Percentiles rank a stretch among this genome's conserved stretches.
phyloP scores from a whole-genome alignment of 2,888 invertebrate species.

The Platynereis dumerilii region DNA sequence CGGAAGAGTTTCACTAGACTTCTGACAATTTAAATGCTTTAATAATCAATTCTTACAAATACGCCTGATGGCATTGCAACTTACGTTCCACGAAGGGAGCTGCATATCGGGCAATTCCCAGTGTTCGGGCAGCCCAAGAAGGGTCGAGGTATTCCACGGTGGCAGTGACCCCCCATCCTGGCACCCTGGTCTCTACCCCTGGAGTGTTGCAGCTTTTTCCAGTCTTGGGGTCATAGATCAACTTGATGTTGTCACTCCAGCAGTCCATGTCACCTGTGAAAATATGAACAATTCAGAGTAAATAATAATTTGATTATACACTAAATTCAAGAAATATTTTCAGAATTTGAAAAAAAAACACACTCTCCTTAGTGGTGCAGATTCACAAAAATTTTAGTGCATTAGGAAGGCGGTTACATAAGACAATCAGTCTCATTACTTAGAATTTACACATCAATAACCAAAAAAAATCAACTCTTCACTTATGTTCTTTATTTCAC shows the following conservation, averaged over 20 bases:
- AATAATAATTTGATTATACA: not conserved
- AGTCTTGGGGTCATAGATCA: conserved; percentile 25
- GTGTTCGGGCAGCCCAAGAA: conserved; percentile 30
- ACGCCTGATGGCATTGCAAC: conserved; percentile 4
- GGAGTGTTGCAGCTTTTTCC: conserved; percentile 15
- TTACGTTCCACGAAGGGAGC: conserved; percentile 20
- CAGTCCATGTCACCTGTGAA: conserved; percentile 23
- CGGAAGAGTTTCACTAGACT: too few species aligned
- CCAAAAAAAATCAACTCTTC: too few species aligned
- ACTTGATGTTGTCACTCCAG: conserved; percentile 27
- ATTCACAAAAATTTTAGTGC: too few species aligned
- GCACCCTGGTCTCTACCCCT: conserved; percentile 29
- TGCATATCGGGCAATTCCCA: conserved; percentile 29
- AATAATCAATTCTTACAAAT: too few species aligned
- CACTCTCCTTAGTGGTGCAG: too few species aligned
- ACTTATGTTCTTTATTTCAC: too few species aligned
- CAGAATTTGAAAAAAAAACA: too few species aligned
- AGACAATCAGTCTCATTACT: too few species aligned
- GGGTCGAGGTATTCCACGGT: conserved; percentile 33
- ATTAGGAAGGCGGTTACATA: too few species aligned
- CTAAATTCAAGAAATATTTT: not conserved
- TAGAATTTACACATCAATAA: too few species aligned
- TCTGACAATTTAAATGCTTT: too few species aligned
- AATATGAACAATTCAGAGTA: not conserved
- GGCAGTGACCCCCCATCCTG: conserved; percentile 30